phyloP scores from a whole-genome alignment of 1,140 invertebrate genomes.

The Lanistes nyassanus region DNA sequence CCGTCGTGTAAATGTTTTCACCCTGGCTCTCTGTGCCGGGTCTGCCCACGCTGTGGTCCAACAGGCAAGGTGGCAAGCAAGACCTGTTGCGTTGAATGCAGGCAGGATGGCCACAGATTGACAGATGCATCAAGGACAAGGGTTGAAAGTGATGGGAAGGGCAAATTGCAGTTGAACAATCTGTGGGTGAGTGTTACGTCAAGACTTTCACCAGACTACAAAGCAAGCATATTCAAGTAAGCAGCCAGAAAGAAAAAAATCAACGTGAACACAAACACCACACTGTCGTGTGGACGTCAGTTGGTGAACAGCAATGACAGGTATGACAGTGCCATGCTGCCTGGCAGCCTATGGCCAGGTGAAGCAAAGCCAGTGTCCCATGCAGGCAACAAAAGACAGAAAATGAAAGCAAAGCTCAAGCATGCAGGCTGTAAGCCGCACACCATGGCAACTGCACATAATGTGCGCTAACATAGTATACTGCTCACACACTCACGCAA shows the following conservation, averaged over 20 bases:
- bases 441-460: neutral
- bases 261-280: neutral
- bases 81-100: neutral
- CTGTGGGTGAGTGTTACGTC: neutral
- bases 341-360: neutral
- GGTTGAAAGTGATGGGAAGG: neutral
- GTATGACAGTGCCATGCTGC: neutral
- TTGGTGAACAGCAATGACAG: neutral
- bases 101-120: neutral
- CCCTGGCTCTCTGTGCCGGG: neutral
- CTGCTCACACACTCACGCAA: no score
- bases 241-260: constrained; percentile 4
- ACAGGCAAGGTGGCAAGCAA: neutral
- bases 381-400: constrained; percentile 8
- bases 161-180: neutral
- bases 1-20: constrained; percentile 29
- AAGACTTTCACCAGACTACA: neutral
- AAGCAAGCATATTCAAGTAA: constrained; percentile 10
- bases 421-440: neutral
- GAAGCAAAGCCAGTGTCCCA: neutral
- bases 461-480: no score
- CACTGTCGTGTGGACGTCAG: no score
- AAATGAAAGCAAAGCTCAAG: neutral
- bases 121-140: neutral
- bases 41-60: neutral